Conservation (phyloP, 2,797 vertebrate species). For the Strix occidentalis region DNA sequence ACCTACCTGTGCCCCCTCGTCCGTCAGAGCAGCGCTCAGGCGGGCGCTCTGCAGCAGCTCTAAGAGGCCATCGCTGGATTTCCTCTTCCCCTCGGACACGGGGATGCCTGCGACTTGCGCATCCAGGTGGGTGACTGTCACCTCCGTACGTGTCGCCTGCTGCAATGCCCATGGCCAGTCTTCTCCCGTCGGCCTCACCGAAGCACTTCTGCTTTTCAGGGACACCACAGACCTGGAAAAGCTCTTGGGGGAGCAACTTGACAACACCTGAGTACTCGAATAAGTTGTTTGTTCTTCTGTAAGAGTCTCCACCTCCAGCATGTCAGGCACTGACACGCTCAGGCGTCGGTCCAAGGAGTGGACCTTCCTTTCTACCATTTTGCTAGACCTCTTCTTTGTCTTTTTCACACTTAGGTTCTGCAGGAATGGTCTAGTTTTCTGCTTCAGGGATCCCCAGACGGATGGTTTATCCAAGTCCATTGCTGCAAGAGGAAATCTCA, state of each 20-base stretch:
- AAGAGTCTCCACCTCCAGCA: slow-evolving; percentile 70
- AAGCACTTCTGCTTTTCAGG: slow-evolving; percentile 51
- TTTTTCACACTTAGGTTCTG: slow-evolving; percentile 73
- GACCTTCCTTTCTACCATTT: slow-evolving; percentile 49
- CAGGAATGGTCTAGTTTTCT: slow-evolving; percentile 75
- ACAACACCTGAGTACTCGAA: slow-evolving; percentile 35
- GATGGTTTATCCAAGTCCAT: slow-evolving; percentile 81
- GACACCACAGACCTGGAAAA: slow-evolving; percentile 56
- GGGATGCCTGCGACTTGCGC: background rate
- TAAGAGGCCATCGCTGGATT: slow-evolving; percentile 5
- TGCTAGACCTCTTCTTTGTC: slow-evolving; percentile 65
- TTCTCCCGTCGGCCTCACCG: slow-evolving; percentile 31
- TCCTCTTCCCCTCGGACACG: background rate
- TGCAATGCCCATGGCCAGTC: slow-evolving; percentile 57
- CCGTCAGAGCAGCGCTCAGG: background rate
- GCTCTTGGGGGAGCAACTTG: slow-evolving; percentile 55
- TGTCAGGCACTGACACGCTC: slow-evolving; percentile 77
- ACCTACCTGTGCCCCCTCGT: slow-evolving; percentile 66
- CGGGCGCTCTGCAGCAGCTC: slow-evolving; percentile 54
- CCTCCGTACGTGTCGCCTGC: background rate
- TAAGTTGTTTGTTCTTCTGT: slow-evolving; percentile 31
- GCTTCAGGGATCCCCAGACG: slow-evolving; percentile 79
- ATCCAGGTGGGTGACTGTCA: background rate
- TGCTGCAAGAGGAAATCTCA: slow-evolving; percentile 5
- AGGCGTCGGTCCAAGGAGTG: slow-evolving; percentile 71